Percentiles rank a stretch among this genome's conserved stretches.
Evolutionary conservation across 2,797 vertebrate genomes (phyloP).

Genomic region (Neomorphus geoffroyi): DNA sequence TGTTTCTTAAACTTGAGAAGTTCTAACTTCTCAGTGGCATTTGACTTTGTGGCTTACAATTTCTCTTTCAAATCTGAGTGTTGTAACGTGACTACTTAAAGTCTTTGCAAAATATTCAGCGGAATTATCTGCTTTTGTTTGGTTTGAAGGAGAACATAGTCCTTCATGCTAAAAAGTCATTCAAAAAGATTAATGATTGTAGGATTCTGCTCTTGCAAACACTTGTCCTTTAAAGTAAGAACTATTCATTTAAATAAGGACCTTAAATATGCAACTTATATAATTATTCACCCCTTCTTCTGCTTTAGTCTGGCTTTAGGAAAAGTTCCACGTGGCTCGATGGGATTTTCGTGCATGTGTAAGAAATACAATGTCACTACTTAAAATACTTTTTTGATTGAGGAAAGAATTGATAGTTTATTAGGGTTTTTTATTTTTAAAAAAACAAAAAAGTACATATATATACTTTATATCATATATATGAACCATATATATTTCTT

Average conservation of each 20-base stretch:
- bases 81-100: neutral
- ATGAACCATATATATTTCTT: neutral
- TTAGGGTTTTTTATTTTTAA: neutral
- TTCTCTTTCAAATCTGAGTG: neutral
- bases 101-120: neutral
- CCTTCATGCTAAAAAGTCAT: constrained; percentile 7
- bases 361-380: neutral
- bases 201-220: constrained; percentile 31
- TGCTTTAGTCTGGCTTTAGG: neutral
- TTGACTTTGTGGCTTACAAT: neutral
- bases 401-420: neutral
- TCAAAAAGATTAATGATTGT: constrained; percentile 42
- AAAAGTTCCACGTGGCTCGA: neutral
- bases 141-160: constrained; percentile 4
- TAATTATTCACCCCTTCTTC: neutral
- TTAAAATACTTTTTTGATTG: neutral
- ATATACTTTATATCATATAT: neutral
- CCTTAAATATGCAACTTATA: neutral
- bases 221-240: constrained; percentile 15
- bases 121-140: neutral
- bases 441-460: neutral
- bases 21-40: neutral
- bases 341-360: neutral
- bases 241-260: constrained; percentile 19
- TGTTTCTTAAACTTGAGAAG: too few species aligned